Conservation (phyloP, 2,113 vertebrate species). For the Semicossyphus pulcher region DNA sequence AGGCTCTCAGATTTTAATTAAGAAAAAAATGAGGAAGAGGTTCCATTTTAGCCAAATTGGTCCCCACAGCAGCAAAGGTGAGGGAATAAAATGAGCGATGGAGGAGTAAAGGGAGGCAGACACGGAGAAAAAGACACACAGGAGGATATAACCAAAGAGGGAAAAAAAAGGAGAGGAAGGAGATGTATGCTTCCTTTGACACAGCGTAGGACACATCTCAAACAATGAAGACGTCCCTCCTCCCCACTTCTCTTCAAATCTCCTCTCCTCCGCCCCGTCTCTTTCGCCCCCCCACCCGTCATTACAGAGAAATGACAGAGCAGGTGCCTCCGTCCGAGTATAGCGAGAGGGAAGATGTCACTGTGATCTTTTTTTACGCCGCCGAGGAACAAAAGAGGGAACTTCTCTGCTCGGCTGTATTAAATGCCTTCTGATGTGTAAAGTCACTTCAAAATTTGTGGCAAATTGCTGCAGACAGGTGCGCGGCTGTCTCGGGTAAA, state of each 20-base stretch:
- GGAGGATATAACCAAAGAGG: conserved; percentile 52
- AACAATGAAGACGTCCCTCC: conserved; percentile 69
- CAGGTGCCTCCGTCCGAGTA: conserved; percentile 61
- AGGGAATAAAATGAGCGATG: conserved; percentile 78
- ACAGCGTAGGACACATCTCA: conserved; percentile 67
- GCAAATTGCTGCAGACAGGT: conserved; percentile 78
- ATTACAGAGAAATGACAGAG: conserved; percentile 74
- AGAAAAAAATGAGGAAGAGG: conserved; percentile 88
- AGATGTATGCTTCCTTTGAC: conserved; percentile 72
- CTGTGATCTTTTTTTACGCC: conserved; percentile 64
- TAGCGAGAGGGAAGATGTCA: conserved; percentile 69
- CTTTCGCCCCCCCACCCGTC: conserved; percentile 56
- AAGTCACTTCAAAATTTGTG: conserved; percentile 76
- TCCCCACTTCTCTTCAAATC: conserved; percentile 33
- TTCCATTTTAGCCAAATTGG: conserved; percentile 86
- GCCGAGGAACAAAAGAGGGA: conserved; percentile 60
- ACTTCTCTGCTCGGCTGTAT: conserved; percentile 61
- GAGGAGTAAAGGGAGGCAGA: conserved; percentile 70
- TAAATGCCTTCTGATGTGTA: conserved; percentile 74
- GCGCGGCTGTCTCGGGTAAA: conserved; percentile 75
- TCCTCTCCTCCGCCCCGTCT: conserved; percentile 36
- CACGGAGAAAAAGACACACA: conserved; percentile 68
- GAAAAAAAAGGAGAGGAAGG: conserved; percentile 33
- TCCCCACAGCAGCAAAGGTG: conserved; percentile 83
- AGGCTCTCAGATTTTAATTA: conserved; percentile 86